Evolutionary conservation across 2,113 vertebrate genomes (phyloP).

Genomic region (Centrocercus urophasianus): DNA sequence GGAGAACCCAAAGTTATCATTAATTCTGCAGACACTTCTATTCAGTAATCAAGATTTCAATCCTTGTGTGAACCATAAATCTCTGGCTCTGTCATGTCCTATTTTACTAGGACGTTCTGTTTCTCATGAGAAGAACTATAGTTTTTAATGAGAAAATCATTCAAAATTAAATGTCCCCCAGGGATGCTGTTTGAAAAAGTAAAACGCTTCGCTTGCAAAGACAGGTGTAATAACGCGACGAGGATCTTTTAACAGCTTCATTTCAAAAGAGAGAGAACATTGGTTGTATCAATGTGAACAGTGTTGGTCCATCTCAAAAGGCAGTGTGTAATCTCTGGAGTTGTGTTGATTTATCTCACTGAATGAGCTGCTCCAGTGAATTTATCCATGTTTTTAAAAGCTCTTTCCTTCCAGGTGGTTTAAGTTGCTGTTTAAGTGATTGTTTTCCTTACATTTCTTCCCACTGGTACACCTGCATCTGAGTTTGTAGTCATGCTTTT

Average conservation of each 20-base stretch:
- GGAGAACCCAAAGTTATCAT: neutral
- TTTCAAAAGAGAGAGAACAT: neutral
- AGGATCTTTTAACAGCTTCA: slow-evolving; percentile 21
- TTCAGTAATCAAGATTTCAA: slow-evolving; percentile 9
- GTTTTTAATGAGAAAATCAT: slow-evolving; percentile 49
- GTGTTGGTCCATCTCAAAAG: neutral
- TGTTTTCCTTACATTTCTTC: neutral
- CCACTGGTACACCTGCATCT: neutral
- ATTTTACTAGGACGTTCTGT: slow-evolving; percentile 27
- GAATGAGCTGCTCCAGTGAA: neutral
- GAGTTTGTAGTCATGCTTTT: neutral
- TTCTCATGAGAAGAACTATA: slow-evolving; percentile 34
- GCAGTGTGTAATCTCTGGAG: neutral
- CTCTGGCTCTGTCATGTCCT: neutral
- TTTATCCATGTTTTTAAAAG: neutral
- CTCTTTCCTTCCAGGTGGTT: neutral
- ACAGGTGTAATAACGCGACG: slow-evolving; percentile 25
- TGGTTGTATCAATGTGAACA: neutral
- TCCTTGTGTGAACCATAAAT: slow-evolving; percentile 9
- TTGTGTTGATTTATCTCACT: neutral
- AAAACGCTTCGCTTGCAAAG: slow-evolving; percentile 39
- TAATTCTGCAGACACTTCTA: neutral
- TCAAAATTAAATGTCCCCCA: slow-evolving; percentile 38
- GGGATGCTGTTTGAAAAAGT: slow-evolving; percentile 19
- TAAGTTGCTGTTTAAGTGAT: neutral